Base-by-base conservation (phyloP, 2,888 invertebrate species). In the Polydrusus tereticollis region DNA sequence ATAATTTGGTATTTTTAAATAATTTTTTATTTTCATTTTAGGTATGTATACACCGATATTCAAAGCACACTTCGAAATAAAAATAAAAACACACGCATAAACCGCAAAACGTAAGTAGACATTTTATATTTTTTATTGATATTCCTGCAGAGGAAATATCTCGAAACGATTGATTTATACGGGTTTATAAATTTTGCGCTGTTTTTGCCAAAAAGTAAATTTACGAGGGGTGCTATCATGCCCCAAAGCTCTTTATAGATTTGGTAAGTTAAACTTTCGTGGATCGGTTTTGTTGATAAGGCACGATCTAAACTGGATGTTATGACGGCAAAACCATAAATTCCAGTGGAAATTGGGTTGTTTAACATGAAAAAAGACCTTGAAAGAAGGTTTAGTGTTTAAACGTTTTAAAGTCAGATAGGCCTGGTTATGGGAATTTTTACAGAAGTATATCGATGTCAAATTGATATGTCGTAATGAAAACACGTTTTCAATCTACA, bases 191-290 rank as follows among this genome's bases (percentile, higher is more conserved):
- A 29, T 55, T 55, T 23, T 29, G 18, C 29, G 16, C 29, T 29
- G 52, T 55, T 55, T 47, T 55, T 55, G 52, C 29, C 47, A 23
- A 55, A 55, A 55, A 55, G 16, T 29, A 55, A 55, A 55, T 55
- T 55, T 55, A 29, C 29, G 52, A 55, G 29, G 52, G 52, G 29
- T 18, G 52, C 29, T 55, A 29, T 55, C 29, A 7, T 26, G 14
- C 16, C 29, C 52, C 18, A 16, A 55, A 29, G 52, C 29, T 33
- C 29, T 55, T 55, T 55, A 55, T 55, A 55, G 52, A 55, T 29
- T 55, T 29, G 29, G 29, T 16, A 55, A 55, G 29, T 55, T 55
- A 14, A 55, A 18, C 29, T 55, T 55, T 55, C 50, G 45, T 26
- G 52, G 52, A 18, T 55, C 16, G 14, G 29, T 55, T 29, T 55